Conservation (phyloP, 2,888 invertebrate species). For the Melipona bicolor region DNA sequence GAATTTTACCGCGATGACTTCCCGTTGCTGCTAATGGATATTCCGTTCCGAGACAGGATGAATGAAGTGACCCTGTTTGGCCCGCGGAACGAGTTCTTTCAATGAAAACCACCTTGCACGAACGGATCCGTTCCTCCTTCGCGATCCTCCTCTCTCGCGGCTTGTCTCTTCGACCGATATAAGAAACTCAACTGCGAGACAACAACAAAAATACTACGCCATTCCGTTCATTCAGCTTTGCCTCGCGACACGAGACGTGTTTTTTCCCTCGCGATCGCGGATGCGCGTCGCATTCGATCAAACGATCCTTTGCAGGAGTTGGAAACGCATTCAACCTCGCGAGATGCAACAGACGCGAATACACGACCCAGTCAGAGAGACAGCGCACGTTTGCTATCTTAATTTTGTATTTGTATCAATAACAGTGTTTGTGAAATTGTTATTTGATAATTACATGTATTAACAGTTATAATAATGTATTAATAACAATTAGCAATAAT, state of each 20-base stretch:
- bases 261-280: background rate
- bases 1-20: conserved; percentile 23
- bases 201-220: conserved; percentile 58
- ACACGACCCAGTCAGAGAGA: too few species aligned
- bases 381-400: too few species aligned
- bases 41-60: conserved; percentile 55
- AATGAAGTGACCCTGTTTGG: conserved; percentile 64
- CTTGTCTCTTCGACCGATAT: conserved; percentile 26
- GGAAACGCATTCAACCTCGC: background rate
- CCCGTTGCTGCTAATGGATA: conserved; percentile 55
- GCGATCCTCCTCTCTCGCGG: conserved; percentile 6
- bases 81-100: conserved; percentile 66
- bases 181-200: conserved; percentile 32
- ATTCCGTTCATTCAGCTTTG: conserved; percentile 56
- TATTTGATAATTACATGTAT: too few species aligned
- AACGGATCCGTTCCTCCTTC: conserved; percentile 42
- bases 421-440: too few species aligned
- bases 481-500: too few species aligned
- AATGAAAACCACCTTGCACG: conserved; percentile 61
- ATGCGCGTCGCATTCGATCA: background rate
- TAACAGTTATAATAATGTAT: too few species aligned
- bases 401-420: too few species aligned
- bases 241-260: conserved; percentile 9
- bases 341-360: background rate
- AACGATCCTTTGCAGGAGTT: background rate